phyloP scores from a whole-genome alignment of 2,888 invertebrate species.

The Bruchidius siliquastri region DNA sequence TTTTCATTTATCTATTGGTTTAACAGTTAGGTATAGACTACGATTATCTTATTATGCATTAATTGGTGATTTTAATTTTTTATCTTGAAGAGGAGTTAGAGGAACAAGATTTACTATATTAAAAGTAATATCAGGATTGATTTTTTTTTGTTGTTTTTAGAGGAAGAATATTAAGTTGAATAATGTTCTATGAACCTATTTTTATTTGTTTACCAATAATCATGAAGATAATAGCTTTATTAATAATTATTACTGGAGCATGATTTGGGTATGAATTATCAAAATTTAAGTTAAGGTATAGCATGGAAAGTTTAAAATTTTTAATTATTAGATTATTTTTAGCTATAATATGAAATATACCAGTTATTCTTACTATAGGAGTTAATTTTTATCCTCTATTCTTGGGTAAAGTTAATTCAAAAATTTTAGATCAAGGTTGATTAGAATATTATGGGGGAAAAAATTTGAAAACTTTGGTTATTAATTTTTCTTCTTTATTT shows the following conservation, averaged over 20 bases:
- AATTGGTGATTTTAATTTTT: conserved; percentile 50
- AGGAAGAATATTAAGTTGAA: conserved; percentile 53
- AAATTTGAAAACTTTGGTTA: conserved; percentile 29
- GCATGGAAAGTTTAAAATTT: conserved; percentile 45
- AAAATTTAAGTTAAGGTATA: conserved; percentile 45
- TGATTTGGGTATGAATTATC: conserved; percentile 48
- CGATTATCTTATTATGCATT: conserved; percentile 53
- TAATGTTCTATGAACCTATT: conserved; percentile 53
- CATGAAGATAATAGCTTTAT: conserved; percentile 54
- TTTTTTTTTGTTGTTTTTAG: conserved; percentile 52
- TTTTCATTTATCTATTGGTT: conserved; percentile 55
- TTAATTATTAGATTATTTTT: conserved; percentile 35
- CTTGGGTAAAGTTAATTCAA: conserved; percentile 47
- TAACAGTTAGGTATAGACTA: conserved; percentile 46
- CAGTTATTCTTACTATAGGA: conserved; percentile 39
- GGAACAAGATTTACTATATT: conserved; percentile 51
- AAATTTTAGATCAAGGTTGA: conserved; percentile 36
- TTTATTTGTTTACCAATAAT: conserved; percentile 53
- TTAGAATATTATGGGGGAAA: conserved; percentile 29
- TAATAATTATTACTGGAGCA: conserved; percentile 48
- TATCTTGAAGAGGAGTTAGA: conserved; percentile 49
- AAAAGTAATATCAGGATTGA: conserved; percentile 43
- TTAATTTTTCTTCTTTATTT: conserved; percentile 42
- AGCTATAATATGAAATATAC: conserved; percentile 53
- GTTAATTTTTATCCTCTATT: conserved; percentile 50